Evolutionary conservation across 2,888 invertebrate species (phyloP), one percentile per base, ranked within the genome.

Genomic region (Cabera pusaria): DNA sequence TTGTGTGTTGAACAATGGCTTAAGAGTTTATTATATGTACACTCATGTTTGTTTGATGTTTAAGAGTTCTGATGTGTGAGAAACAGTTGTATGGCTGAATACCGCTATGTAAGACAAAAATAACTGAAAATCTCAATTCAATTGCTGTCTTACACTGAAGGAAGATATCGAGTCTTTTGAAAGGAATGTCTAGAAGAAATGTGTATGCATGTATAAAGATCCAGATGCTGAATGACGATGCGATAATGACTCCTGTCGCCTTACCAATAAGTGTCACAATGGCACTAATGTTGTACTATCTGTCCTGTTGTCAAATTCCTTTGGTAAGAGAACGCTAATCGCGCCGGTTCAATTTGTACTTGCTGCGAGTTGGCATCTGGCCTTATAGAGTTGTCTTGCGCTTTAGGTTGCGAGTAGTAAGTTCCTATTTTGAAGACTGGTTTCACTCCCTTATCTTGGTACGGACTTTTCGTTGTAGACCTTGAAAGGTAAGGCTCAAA

Each of bases 401-500:
- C 73, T 41, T 87, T 85, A n/a, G 69, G 65, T 67, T 83, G 81
- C 9, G 87, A 82, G 49, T 86, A 89, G 45, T 71, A 80, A 0
- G 90, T 88, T 12, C 89, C 89, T 49, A 90, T 72, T 52, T 90
- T 89, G 64, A 85, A 90, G 5, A 84, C 59, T 0, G 83, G 70
- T 36, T 80, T 79, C 1, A 80, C 50, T 11, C 68, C 74, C 46
- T 89, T 90, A 18, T 81, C 82, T 41, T 72, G 70, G 41, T 76
- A 82, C 1, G 85, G 81, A 40, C 77, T 91, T 71, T 90, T 91
- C 3, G 92, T 92, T 1, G 93, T 92, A 29, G 81, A 66, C 60
- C 77, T 59, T 39, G 72, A 68, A 52, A 80, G 84, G 49, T 72
- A 86, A 23, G 50, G 72, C 16, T 80, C 80, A 37, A 80, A 71